Evolutionary conservation across 2,113 vertebrate genomes (phyloP).

Genomic region (Microcebus ravelobensis): DNA sequence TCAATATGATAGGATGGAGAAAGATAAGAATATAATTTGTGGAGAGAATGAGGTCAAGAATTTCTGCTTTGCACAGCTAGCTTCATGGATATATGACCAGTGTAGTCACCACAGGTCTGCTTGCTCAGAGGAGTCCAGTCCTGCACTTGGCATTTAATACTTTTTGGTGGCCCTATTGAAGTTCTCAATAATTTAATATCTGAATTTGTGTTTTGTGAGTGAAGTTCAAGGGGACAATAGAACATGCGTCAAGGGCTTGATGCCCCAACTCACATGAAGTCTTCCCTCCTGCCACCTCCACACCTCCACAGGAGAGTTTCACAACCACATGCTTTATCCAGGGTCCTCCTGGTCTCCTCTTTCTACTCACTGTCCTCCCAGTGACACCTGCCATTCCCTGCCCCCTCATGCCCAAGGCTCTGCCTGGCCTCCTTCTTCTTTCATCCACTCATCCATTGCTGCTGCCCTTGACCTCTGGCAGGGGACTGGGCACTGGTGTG

Average conservation of each 20-base stretch:
- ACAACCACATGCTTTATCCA: background rate
- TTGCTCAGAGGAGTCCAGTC: background rate
- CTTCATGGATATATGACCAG: background rate
- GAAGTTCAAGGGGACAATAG: background rate
- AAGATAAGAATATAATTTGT: background rate
- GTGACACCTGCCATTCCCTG: background rate
- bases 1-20: background rate
- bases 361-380: background rate
- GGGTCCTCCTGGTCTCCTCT: background rate
- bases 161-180: background rate
- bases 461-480: background rate
- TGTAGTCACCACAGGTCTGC: background rate
- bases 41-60: background rate
- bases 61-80: background rate
- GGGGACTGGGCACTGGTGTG: background rate
- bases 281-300: background rate
- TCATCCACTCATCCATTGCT: background rate
- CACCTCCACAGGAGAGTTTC: background rate
- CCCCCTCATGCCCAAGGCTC: rapidly evolving
- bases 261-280: background rate
- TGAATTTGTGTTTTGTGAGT: background rate
- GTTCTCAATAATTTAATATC: background rate
- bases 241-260: too few relatives aligned
- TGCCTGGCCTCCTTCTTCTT: background rate
- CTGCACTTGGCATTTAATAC: background rate